Base-by-base conservation (phyloP, 2,888 invertebrate genomes). In the Xylota segnis region DNA sequence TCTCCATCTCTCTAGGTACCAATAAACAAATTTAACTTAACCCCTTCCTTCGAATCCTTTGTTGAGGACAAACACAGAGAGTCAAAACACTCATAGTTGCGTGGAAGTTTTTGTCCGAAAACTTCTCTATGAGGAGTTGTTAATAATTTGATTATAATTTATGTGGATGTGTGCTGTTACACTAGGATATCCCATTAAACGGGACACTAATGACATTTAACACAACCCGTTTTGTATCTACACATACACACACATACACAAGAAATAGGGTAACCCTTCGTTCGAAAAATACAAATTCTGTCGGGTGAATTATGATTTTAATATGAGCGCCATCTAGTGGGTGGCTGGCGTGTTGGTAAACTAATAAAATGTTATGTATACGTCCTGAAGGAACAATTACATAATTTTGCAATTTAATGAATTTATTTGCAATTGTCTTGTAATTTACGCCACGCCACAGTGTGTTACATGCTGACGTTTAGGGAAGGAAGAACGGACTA, bases 371-470 rank as follows among this genome's bases (percentile, higher is more conserved):
- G 86, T 86, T 86, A 82, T 86, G 76, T 81, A 68, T 86, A 72
- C 47, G 82, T 82, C 86, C 86, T 86, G 61, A 61, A 86, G 86
- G 86, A 82, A 86, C 86, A 81, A 86, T 86, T 86, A 86, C 86
- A 86, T 86, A 86, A 82, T 86, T 86, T 61, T 63, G 68, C 54
- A 61, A 54, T 82, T 82, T 86, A 86, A 86, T 86, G 81, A 86
- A 86, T 86, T 86, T 86, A 86, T 86, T 82, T 76, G 82, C 82
- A 86, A 86, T 86, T 77, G 76, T 77, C 82, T 81, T 86, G 77
- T 86, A 65, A 82, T 86, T 84, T 77, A 82, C 70, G 66, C 37
- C 72, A 56, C 50, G 50, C 52, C 40, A 52, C 32, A 65, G 43
- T 29, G 29, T 18, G 29, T 14, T 34, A 23, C n/a, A 23, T 43